A percentile compares a stretch with the other conserved stretches of the same genome.
Conservation (phyloP, 2,888 invertebrate species). For the Pterostichus madidus region DNA sequence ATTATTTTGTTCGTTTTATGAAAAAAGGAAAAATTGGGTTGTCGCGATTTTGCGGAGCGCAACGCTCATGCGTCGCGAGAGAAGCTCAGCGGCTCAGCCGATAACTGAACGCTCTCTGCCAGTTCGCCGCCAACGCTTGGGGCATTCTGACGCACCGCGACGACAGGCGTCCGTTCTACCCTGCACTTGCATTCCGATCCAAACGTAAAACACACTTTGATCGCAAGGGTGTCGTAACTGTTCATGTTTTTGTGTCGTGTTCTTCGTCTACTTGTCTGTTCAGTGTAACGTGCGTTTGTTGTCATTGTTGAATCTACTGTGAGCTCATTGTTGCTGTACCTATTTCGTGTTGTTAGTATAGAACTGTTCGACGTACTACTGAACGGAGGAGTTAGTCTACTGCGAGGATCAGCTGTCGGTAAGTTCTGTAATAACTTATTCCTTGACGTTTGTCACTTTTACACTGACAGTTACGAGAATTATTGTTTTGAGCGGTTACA, state of each 20-base stretch:
- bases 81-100: constrained; percentile 54
- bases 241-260: constrained; percentile 19
- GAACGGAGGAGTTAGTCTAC: neutral
- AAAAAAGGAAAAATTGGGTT: constrained; percentile 44
- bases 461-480: neutral
- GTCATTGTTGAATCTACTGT: constrained; percentile 11
- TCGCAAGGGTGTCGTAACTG: too few species aligned
- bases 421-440: constrained; percentile 9
- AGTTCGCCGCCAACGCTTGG: constrained; percentile 75
- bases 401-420: constrained; percentile 3
- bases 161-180: constrained; percentile 13
- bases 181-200: constrained; percentile 6
- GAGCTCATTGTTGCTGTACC: constrained; percentile 34
- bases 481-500: constrained; percentile 1
- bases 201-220: neutral
- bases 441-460: neutral
- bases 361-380: neutral
- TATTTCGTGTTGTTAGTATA: constrained; percentile 7
- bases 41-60: constrained; percentile 41
- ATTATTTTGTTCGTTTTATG: constrained; percentile 33
- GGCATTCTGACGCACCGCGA: constrained; percentile 68
- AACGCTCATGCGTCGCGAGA: constrained; percentile 56
- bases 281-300: constrained; percentile 31
- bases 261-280: constrained; percentile 1
- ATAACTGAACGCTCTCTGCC: constrained; percentile 67